A percentile compares a stretch with the other conserved stretches of the same genome.
Conservation (phyloP, 2,888 invertebrate species). For the Clepsis dumicolana region DNA sequence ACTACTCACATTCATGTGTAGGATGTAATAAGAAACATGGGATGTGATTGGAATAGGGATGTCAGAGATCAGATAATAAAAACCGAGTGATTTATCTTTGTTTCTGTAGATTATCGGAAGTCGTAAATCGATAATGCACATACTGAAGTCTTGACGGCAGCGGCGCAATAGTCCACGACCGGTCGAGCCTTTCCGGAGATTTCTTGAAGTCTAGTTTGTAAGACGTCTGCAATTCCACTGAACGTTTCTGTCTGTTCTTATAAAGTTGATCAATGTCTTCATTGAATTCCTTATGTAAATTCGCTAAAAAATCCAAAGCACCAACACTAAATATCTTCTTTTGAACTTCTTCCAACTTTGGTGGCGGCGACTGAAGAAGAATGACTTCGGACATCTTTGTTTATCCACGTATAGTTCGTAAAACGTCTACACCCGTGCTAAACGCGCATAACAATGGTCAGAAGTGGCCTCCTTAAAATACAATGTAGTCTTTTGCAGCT, state of each 20-base stretch:
- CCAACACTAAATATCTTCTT: slow-evolving; percentile 83
- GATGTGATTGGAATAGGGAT: too few species aligned
- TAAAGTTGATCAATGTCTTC: slow-evolving; percentile 77
- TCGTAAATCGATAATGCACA: slow-evolving; percentile 50
- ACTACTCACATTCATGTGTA: too few species aligned
- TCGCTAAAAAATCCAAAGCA: slow-evolving; percentile 85
- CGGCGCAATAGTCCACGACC: slow-evolving; percentile 86
- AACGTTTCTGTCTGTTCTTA: slow-evolving; percentile 69
- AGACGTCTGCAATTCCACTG: slow-evolving; percentile 60
- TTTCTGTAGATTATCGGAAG: background rate
- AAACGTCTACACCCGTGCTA: background rate
- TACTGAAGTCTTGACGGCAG: slow-evolving; percentile 84
- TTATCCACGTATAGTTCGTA: background rate
- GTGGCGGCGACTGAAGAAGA: slow-evolving; percentile 81
- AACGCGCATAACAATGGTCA: background rate
- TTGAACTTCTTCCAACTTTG: slow-evolving; percentile 84
- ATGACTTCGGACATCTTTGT: slow-evolving; percentile 62
- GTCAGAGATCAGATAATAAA: too few species aligned
- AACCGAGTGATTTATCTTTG: background rate
- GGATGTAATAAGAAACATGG: too few species aligned
- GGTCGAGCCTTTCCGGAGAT: slow-evolving; percentile 72
- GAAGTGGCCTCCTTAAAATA: too few species aligned
- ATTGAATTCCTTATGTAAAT: slow-evolving; percentile 82
- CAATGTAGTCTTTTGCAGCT: too few species aligned
- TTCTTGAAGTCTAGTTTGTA: slow-evolving; percentile 71